These are phyloP conservation scores for Zosterops borbonicus DNA, from an alignment of 2,113 vertebrate species.

Conservation along the genomic window DNA sequence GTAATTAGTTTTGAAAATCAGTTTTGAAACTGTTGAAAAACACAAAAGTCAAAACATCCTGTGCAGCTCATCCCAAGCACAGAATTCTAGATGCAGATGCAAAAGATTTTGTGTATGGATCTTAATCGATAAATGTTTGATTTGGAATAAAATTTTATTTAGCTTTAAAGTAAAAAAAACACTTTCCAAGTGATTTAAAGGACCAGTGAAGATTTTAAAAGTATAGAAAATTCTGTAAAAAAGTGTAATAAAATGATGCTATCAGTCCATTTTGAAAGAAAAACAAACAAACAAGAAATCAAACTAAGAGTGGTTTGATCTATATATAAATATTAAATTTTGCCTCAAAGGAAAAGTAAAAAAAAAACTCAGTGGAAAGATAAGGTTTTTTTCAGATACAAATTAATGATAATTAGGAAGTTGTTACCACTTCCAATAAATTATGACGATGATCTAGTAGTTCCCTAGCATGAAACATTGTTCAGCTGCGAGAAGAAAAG, in stretches of 20 bases:
- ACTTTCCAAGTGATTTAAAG: not conserved
- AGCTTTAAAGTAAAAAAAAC: not conserved
- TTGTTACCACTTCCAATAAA: slow-evolving; percentile 29
- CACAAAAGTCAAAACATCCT: not conserved
- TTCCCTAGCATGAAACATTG: not conserved
- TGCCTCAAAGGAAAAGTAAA: slow-evolving; percentile 39
- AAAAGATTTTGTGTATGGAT: not conserved
- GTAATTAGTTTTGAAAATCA: not conserved
- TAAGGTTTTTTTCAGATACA: slow-evolving; percentile 36
- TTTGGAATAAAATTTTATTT: not conserved
- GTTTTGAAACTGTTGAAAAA: not conserved
- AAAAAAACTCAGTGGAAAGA: slow-evolving; percentile 46
- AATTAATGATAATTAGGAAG: slow-evolving; percentile 43
- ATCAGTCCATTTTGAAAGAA: not conserved
- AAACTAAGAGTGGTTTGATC: slow-evolving; percentile 55
- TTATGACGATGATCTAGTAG: not conserved
- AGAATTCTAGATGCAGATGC: not conserved
- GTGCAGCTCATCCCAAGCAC: not conserved
- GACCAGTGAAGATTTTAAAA: not conserved
- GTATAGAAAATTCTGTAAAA: not conserved
- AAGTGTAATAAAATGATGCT: slow-evolving; percentile 26
- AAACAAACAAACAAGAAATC: not conserved
- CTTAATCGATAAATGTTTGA: not conserved
- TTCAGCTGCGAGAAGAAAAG: not conserved
- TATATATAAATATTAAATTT: slow-evolving; percentile 49